Conservation (phyloP, 2,113 vertebrate genomes). For the Oplegnathus fasciatus region DNA sequence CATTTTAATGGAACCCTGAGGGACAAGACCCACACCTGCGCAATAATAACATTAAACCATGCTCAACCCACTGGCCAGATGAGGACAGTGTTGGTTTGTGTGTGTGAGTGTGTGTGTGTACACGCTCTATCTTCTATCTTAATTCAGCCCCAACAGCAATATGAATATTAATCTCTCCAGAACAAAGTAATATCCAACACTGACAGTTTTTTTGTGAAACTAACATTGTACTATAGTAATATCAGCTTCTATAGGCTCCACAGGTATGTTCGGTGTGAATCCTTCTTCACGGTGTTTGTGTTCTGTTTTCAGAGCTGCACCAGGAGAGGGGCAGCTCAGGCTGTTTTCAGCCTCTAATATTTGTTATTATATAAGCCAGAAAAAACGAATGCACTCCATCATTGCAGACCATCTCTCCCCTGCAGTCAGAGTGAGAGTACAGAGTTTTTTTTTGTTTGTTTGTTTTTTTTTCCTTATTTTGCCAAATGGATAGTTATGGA, state of each 20-base stretch:
- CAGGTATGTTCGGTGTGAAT: conserved; percentile 28
- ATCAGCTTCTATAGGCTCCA: neutral
- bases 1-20: conserved; percentile 87
- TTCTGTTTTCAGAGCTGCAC: conserved; percentile 31
- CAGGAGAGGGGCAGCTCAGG: conserved; percentile 28
- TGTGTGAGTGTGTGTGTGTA: conserved; percentile 14
- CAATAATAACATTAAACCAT: conserved; percentile 80
- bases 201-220: neutral
- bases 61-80: conserved; percentile 73
- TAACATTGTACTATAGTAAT: neutral
- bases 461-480: conserved; percentile 27
- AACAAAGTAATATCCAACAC: conserved; percentile 13
- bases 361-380: conserved; percentile 64
- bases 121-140: conserved; percentile 11
- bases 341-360: conserved; percentile 46
- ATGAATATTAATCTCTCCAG: neutral
- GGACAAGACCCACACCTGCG: conserved; percentile 87
- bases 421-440: conserved; percentile 54
- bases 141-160: conserved; percentile 18
- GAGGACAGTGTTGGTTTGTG: conserved; percentile 67
- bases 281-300: neutral
- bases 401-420: conserved; percentile 52
- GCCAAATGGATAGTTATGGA: conserved; percentile 56
- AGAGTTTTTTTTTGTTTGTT: neutral
- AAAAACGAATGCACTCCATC: conserved; percentile 52